These are phyloP conservation scores for Bovichtus diacanthus DNA, from an alignment of 2,797 vertebrate species.

Conservation along the genomic window DNA sequence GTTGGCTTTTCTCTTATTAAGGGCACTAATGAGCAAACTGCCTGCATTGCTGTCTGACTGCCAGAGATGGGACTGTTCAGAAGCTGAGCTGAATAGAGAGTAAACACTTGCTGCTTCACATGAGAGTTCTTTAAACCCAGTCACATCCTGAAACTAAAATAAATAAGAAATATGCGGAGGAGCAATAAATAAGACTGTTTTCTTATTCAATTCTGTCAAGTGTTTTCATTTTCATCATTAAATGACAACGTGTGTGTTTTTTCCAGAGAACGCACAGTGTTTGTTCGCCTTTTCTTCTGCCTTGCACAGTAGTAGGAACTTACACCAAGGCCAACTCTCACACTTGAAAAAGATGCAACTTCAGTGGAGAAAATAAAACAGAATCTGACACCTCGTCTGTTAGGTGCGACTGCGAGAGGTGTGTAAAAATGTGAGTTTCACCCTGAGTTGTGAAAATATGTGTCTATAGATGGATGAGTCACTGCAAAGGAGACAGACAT, in stretches of 20 bases:
- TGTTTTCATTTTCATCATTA: slow-evolving; percentile 39
- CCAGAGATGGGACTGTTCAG: slow-evolving; percentile 27
- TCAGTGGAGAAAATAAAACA: slow-evolving; percentile 54
- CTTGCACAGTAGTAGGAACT: slow-evolving; percentile 37
- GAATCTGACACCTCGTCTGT: slow-evolving; percentile 68
- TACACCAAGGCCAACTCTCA: slow-evolving; percentile 50
- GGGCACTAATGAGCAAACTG: slow-evolving; percentile 49
- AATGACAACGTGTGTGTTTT: slow-evolving; percentile 12
- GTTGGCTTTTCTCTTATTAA: slow-evolving; percentile 33
- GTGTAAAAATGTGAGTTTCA: slow-evolving; percentile 59
- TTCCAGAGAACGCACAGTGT: neutral
- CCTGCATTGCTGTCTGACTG: slow-evolving; percentile 36
- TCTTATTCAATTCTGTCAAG: slow-evolving; percentile 12
- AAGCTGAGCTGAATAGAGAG: slow-evolving; percentile 26
- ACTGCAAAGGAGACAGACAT: slow-evolving; percentile 56
- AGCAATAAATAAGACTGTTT: slow-evolving; percentile 10
- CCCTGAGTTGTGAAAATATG: slow-evolving; percentile 61
- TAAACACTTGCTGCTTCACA: slow-evolving; percentile 38
- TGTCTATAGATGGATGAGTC: slow-evolving; percentile 70
- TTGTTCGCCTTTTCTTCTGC: slow-evolving; percentile 13
- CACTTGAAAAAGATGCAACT: slow-evolving; percentile 58
- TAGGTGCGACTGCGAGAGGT: slow-evolving; percentile 68
- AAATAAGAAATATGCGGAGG: slow-evolving; percentile 9
- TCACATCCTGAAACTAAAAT: slow-evolving; percentile 23
- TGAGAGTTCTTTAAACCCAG: slow-evolving; percentile 37